These are phyloP conservation scores for Eriocheir sinensis DNA, from an alignment of 1,140 invertebrate species.

Conservation along the genomic window DNA sequence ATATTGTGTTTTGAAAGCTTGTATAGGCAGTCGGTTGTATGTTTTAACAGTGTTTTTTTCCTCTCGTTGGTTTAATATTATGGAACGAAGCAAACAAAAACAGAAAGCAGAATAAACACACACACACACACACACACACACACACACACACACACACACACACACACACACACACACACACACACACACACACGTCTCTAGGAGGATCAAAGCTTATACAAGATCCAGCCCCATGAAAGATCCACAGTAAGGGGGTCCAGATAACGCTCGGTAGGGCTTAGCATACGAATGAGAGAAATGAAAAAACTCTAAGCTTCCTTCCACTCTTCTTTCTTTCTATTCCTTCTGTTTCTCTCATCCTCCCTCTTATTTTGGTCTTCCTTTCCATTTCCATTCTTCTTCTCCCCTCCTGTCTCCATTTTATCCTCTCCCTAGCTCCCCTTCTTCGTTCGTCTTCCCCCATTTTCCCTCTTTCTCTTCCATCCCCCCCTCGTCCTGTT, in stretches of 20 bases:
- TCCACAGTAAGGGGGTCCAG: background rate
- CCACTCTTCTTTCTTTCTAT: background rate
- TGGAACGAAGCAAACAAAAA: too few species aligned
- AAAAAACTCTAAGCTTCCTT: background rate
- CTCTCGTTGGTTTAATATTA: too few species aligned
- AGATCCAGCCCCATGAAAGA: background rate
- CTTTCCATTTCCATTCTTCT: background rate
- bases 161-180: slow-evolving; percentile 22
- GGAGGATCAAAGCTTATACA: too few species aligned
- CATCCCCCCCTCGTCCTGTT: background rate
- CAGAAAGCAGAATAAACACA: too few species aligned
- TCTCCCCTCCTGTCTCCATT: too few species aligned
- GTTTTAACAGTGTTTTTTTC: background rate
- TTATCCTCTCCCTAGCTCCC: background rate
- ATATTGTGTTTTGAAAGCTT: background rate
- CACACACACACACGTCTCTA: slow-evolving; percentile 22
- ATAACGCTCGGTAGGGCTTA: background rate
- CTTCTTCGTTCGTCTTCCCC: background rate
- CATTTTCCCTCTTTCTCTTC: background rate
- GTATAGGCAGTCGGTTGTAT: background rate
- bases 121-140: too few species aligned
- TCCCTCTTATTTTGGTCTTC: background rate
- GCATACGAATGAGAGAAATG: background rate
- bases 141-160: background rate
- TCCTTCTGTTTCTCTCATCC: background rate